Percentiles rank a stretch among this genome's conserved stretches.
These are phyloP conservation scores for Caenorhabditis virilis DNA, from an alignment of 2,888 invertebrate species.

Conservation along the genomic window DNA sequence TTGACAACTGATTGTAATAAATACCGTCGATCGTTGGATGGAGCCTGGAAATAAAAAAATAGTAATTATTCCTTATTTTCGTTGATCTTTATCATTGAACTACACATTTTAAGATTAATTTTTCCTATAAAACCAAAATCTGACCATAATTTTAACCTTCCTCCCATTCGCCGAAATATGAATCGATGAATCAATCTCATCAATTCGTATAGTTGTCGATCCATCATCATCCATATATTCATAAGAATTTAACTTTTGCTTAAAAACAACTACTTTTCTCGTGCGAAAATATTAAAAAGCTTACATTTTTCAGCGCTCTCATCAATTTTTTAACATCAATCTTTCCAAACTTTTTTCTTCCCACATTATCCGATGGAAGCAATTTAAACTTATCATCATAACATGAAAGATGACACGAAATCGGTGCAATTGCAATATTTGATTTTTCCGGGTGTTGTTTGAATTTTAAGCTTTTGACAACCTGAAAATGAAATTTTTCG, in stretches of 20 bases:
- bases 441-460: constrained; percentile 25
- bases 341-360: constrained; percentile 6
- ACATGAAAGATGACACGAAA: constrained; percentile 52
- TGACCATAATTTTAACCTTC: constrained; percentile 11
- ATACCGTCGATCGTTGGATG: no score
- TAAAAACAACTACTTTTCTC: neutral
- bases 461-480: constrained; percentile 25
- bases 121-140: neutral
- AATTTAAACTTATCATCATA: constrained; percentile 51
- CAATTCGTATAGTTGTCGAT: neutral
- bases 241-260: neutral
- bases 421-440: constrained; percentile 39
- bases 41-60: no score
- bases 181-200: constrained; percentile 8
- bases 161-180: constrained; percentile 1
- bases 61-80: no score
- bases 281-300: neutral
- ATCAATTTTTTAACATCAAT: constrained; percentile 12
- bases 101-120: no score
- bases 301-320: constrained; percentile 3
- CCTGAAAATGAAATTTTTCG: constrained; percentile 3
- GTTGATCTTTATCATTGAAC: no score
- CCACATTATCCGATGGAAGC: neutral
- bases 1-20: no score
- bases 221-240: neutral